Evolutionary conservation across 2,113 vertebrate genomes (phyloP), one percentile per base, ranked within the genome.

Genomic region (Axis porcinus): DNA sequence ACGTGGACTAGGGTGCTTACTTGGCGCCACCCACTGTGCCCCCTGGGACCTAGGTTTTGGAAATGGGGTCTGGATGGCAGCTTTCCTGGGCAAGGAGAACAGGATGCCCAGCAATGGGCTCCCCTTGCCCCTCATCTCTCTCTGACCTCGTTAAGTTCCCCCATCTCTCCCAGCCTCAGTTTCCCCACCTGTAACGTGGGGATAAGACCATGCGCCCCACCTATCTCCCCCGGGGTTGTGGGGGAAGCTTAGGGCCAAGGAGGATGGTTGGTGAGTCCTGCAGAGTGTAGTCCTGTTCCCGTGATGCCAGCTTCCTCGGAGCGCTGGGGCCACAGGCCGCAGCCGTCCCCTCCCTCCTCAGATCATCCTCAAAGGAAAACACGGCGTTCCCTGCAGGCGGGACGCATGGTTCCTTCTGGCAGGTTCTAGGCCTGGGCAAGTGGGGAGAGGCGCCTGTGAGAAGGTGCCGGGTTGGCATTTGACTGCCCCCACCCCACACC

Each of bases 391-490:
- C 36, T 58, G 17, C 33, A 43, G 52, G 17, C 74, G 11, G 47
- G 25, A 25, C 0, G 0, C 52, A 1, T 4, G 11, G 4, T 14
- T 50, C 17, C 62, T 50, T 11, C 43, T 45, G n/a, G 83, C 17
- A 15, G 70, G 55, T 33, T 50, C 52, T 40, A 21, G 52, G 64
- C 50, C 57, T 8, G 14, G n/a, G 47, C 7, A 50, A 40, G 67
- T 5, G 21, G 60, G 83, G 17, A 55, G 23, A 33, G 78, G 40
- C 2, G 0, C 28, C 40, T 19, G 10, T 36, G 78, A 70, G 70
- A 82, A 36, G 7, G 36, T 45, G 52, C 45, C 2, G 13, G 36
- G 33, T 47, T 94, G 88, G 36, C 93, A 36, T 90, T n/a, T 43
- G 88, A 30, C 47, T 17, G 5, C 12, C 28, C 33, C 10, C 52